Evolutionary conservation across 2,888 invertebrate genomes (phyloP), one percentile per base, ranked within the genome.

Genomic region (Lathronympha strigana): DNA sequence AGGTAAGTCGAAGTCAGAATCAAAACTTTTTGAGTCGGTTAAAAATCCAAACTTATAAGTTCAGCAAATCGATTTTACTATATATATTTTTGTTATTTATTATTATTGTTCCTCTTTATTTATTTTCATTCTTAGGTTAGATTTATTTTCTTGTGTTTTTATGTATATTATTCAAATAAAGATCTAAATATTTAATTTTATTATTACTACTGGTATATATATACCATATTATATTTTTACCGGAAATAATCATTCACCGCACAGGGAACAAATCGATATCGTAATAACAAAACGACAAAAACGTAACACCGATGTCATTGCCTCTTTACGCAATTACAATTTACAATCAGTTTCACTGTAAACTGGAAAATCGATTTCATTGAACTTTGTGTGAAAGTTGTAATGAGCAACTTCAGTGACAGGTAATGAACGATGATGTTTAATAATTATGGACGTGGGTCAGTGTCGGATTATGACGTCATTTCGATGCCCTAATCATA

Each of bases 341-440:
- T 75, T 70, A 69, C 67, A 75, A 73, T 69, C 70, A 73, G 73
- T 81, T 82, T 80, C 80, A 76, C 82, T 79, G 76, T 76, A 76
- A 74, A 73, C 75, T 80, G 79, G 80, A 81, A 81, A 83, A 84
- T 82, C 74, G 78, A 78, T 83, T 86, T 76, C 83, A 78, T 77
- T 83, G 80, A 84, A 84, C 83, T 78, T 73, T 69, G 66, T 72
- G 81, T 72, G 81, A 81, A 81, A 80, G 77, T 73, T 55, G 47
- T 38, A 63, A 50, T 61, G n/a, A 36, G 38, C 25, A 25, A 50
- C 43, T 49, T 47, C 50, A 45, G 11, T 45, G 60, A 47, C 60
- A 19, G 53, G 25, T 50, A 33, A 61, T 49, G 49, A 54, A 45
- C 19, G 38, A 31, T 49, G 50, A 31, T 40, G 33, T 23, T 43